Base-by-base conservation (phyloP, 2,797 vertebrate species). In the Tachyglossus aculeatus region DNA sequence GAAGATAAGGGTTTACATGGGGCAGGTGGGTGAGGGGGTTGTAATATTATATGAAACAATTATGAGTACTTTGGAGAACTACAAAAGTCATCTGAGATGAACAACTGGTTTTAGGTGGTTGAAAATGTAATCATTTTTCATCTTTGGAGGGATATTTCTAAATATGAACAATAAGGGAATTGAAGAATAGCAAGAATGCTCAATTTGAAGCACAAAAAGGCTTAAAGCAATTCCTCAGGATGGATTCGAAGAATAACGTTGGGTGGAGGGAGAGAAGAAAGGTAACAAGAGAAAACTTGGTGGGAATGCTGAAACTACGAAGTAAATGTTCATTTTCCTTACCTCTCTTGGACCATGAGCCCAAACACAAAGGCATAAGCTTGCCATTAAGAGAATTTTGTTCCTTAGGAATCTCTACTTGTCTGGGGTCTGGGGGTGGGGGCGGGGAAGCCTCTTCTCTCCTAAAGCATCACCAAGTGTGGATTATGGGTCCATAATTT, bases 401-500 rank as follows among this genome's bases (percentile, higher is more conserved):
- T 61, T 74, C 74, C 19, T 75, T 59, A 39, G 56, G 0, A 1
- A n/a, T n/a, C 44, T 43, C 39, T 2, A 18, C 34, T 60, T 43
- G 12, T 4, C 68, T 55, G 63, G 29, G 77, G 22, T 58, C 19
- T 37, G 51, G 41, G 48, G 76, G 52, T 19, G 41, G 60, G n/a
- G n/a, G n/a, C 25, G 62, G 37, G 62, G 64, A 66, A 65, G 27
- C 3, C 19, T 50, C 65, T 43, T 50, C 21, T 77, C 59, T 44
- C 32, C 22, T 64, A 55, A 44, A 6, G 2, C 1, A 34, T 45
- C 62, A 70, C 22, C 41, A 48, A 41, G 65, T 56, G 48, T 67
- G 59, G 57, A 66, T 78, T 72, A 56, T 55, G 48, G 11, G 55
- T 67, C 40, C 31, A 32, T 53, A 83, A 89, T 77, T 85, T 77